Evolutionary conservation across 2,113 vertebrate genomes (phyloP).

Genomic region (Oryzias javanicus): DNA sequence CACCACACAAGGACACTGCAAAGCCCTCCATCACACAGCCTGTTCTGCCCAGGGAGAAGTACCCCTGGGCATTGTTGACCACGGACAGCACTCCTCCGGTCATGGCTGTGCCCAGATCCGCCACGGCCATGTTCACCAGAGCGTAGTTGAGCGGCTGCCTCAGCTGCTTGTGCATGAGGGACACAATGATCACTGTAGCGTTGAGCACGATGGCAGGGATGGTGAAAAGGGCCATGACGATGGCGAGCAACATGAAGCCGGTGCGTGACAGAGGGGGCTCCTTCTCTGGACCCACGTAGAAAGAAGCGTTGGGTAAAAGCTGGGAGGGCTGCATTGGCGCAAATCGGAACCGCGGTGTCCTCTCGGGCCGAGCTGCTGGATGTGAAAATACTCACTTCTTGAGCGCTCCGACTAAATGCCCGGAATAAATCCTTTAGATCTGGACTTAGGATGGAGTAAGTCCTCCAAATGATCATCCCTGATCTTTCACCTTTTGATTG

Average conservation of each 20-base stretch:
- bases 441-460: conserved; percentile 63
- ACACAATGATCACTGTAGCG: conserved; percentile 71
- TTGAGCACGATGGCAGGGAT: conserved; percentile 71
- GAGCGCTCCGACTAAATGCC: conserved; percentile 48
- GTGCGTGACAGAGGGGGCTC: conserved; percentile 64
- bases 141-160: conserved; percentile 76
- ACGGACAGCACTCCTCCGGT: conserved; percentile 71
- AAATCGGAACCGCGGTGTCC: background rate
- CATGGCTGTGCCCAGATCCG: conserved; percentile 74
- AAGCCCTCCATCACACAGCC: conserved; percentile 78
- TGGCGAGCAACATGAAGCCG: conserved; percentile 67
- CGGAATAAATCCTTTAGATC: conserved; percentile 67
- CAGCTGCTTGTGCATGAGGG: conserved; percentile 75
- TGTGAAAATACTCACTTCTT: conserved; percentile 10
- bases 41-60: conserved; percentile 72
- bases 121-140: conserved; percentile 75
- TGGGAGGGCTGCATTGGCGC: conserved; percentile 32
- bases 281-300: conserved; percentile 4
- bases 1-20: conserved; percentile 75
- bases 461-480: conserved; percentile 61
- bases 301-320: conserved; percentile 38
- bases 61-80: conserved; percentile 71
- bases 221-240: conserved; percentile 72
- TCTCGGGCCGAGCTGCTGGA: conserved; percentile 10
- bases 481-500: conserved; percentile 49